A percentile compares a stretch with the other conserved stretches of the same genome.
phyloP scores from a whole-genome alignment of 2,113 vertebrate genomes.

The Limanda limanda region DNA sequence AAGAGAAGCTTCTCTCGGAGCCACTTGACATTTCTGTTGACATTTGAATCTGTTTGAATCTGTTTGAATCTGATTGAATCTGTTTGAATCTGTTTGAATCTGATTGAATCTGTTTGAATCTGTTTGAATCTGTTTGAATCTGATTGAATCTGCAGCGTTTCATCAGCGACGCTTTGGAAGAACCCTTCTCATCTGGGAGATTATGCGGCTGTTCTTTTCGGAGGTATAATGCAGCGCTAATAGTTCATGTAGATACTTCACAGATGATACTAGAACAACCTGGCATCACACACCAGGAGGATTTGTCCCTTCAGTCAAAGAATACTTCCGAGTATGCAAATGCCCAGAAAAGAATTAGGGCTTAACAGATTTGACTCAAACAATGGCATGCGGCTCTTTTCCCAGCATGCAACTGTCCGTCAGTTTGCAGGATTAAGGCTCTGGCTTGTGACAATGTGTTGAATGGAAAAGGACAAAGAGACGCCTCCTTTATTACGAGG shows the following conservation, averaged over 20 bases:
- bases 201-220: slow-evolving; percentile 87
- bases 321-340: slow-evolving; percentile 95
- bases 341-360: slow-evolving; percentile 85
- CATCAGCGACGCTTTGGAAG: slow-evolving; percentile 85
- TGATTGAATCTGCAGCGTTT: slow-evolving; percentile 77
- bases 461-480: slow-evolving; percentile 83
- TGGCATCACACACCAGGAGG: slow-evolving; percentile 87
- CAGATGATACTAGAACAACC: slow-evolving; percentile 91
- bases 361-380: slow-evolving; percentile 89
- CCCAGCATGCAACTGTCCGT: slow-evolving; percentile 82
- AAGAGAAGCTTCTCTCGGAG: slow-evolving; percentile 53
- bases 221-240: slow-evolving; percentile 83
- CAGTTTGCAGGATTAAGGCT: slow-evolving; percentile 86
- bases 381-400: slow-evolving; percentile 82
- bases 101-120: too few relatives aligned
- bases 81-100: slow-evolving; percentile 84
- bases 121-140: slow-evolving; percentile 86
- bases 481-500: slow-evolving; percentile 81
- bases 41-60: slow-evolving; percentile 83
- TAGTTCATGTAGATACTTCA: slow-evolving; percentile 92
- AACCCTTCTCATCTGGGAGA: slow-evolving; percentile 87
- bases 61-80: slow-evolving; percentile 83
- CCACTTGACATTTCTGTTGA: slow-evolving; percentile 85
- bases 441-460: slow-evolving; percentile 85
- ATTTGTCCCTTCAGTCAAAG: slow-evolving; percentile 88